phyloP scores from a whole-genome alignment of 2,113 vertebrate species.

The Pseudopipra pipra region DNA sequence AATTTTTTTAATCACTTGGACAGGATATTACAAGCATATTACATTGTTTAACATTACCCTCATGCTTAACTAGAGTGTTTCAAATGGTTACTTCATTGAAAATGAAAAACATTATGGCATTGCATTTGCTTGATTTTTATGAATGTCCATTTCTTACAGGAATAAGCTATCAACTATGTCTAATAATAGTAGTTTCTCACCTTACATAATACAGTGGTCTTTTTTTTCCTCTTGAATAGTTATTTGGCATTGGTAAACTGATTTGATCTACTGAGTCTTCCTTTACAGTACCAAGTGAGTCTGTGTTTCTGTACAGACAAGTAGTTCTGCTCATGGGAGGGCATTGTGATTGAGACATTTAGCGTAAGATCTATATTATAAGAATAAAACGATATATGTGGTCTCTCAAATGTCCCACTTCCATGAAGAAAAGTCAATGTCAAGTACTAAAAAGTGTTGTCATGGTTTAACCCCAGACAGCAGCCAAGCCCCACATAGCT shows the following conservation, averaged over 20 bases:
- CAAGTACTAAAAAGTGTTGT: not conserved
- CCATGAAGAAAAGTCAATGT: not conserved
- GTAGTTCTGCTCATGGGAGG: not conserved
- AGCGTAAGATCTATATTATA: not conserved
- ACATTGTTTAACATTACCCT: not conserved
- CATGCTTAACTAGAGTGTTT: not conserved
- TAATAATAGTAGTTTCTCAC: not conserved
- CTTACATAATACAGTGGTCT: not conserved
- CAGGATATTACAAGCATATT: not conserved
- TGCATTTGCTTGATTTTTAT: not conserved
- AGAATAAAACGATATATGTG: not conserved
- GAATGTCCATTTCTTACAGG: not conserved
- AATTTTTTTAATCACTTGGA: not conserved
- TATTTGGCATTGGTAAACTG: not conserved
- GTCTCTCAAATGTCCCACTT: not conserved
- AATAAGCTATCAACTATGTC: not conserved
- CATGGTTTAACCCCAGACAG: not conserved
- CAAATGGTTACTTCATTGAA: not conserved
- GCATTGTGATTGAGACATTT: not conserved
- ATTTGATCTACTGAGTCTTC: not conserved
- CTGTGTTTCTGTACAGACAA: not conserved
- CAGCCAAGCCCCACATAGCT: not conserved
- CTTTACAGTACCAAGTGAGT: not conserved
- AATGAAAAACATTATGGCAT: not conserved
- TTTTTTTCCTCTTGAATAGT: not conserved